A percentile compares a stretch with the other conserved stretches of the same genome.
phyloP scores from a whole-genome alignment of 2,113 vertebrate genomes.

The Epinephelus cyanopodus region DNA sequence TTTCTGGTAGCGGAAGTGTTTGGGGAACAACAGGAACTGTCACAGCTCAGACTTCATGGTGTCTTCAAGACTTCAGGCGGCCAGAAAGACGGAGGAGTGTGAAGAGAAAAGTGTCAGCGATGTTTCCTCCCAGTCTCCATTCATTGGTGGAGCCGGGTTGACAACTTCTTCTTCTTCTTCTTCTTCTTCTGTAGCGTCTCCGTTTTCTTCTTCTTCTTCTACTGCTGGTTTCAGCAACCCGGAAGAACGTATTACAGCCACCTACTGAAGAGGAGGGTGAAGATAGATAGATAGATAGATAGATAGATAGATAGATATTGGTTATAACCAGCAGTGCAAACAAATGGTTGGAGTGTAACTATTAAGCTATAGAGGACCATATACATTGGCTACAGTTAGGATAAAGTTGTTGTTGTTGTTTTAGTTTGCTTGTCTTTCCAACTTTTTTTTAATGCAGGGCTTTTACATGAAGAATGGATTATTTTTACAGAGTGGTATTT shows the following conservation, averaged over 20 bases:
- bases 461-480: too few species aligned
- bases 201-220: neutral
- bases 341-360: too few species aligned
- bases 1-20: neutral
- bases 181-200: neutral
- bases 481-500: too few species aligned
- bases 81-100: neutral
- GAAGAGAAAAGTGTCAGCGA: neutral
- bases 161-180: neutral
- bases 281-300: too few species aligned
- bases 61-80: neutral
- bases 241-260: neutral
- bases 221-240: neutral
- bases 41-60: neutral
- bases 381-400: too few species aligned
- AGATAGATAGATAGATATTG: too few species aligned
- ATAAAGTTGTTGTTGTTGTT: too few species aligned
- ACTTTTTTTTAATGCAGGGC: too few species aligned
- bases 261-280: neutral
- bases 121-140: conserved; percentile 14
- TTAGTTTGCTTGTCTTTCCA: too few species aligned
- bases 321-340: too few species aligned
- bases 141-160: conserved; percentile 33
- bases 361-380: too few species aligned
- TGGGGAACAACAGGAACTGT: neutral